Base-by-base conservation (phyloP, 2,797 vertebrate genomes). In the Pseudochaenichthys georgianus region DNA sequence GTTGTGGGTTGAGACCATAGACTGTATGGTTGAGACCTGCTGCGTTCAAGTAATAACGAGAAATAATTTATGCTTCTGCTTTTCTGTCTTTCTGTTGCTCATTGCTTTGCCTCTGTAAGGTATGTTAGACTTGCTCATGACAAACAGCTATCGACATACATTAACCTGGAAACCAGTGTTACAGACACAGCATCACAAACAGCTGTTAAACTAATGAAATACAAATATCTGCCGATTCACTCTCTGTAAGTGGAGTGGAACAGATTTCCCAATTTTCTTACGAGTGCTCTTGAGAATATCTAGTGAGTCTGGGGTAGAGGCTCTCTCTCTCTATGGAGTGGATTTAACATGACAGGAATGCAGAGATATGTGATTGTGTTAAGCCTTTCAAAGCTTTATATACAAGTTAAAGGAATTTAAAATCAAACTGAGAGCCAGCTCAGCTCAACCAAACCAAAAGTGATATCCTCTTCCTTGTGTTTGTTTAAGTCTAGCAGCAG, bases 291-390 rank as follows among this genome's bases (percentile, higher is more conserved):
- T 65, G 78, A 74, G 84, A 82, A 83, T 88, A 79, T 82, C 68
- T 79, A 84, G 81, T 53, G 83, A 77, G 80, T 43, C 66, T 71
- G 76, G 55, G 69, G 59, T 13, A 28, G 59, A 78, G 57, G 59
- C 80, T 85, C 73, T 88, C 57, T 67, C 61, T 67, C 61, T 71
- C 71, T 58, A 31, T 71, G 45, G 57, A 79, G 75, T 80, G 82
- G 81, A 88, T 92, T 87, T 80, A 82, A 81, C 73, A 84, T 77
- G 88, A 84, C 87, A 82, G 79, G 82, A 57, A 79, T 70, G 86
- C 61, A 61, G 59, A 84, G 86, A 84, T 84, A 70, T 70, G 76
- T 9, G 70, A 79, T 66, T 42, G 34, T 66, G 69, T 85, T 83
- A 90, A 86, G 73, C 80, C 68, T 83, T 82, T 77, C 69, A 80